These are phyloP conservation scores for Amphimedon queenslandica DNA, from an alignment of 37 sponge, comb jelly and placozoan genomes.

Conservation along the genomic window DNA sequence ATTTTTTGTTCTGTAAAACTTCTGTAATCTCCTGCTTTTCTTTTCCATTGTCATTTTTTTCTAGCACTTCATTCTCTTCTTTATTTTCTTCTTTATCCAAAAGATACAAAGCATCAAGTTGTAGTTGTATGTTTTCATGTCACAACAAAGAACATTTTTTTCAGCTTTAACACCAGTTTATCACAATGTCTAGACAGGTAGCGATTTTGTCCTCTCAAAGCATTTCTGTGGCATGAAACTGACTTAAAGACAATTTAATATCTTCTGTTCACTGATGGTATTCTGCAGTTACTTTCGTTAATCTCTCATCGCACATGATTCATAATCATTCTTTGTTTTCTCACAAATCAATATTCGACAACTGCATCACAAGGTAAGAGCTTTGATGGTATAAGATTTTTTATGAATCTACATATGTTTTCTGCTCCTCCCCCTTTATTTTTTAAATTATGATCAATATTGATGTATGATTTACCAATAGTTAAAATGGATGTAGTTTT, in stretches of 20 bases:
- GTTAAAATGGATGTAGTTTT: neutral
- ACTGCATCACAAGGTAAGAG: neutral
- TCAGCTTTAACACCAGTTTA: no score
- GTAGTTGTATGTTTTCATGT: no score
- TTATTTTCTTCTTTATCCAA: no score
- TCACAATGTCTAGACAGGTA: no score
- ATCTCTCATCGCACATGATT: neutral
- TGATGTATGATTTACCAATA: slow-evolving; percentile 24
- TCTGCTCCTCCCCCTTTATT: slow-evolving; percentile 2
- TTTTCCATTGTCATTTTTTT: no score
- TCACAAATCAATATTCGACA: no score
- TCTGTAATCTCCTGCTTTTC: no score
- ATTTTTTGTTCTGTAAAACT: no score
- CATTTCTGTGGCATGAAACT: neutral
- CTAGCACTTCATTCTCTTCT: no score
- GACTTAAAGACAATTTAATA: neutral
- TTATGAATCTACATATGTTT: slow-evolving; percentile 21
- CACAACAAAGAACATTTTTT: no score
- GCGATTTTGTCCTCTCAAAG: neutral
- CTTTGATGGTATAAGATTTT: neutral
- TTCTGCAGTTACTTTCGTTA: neutral
- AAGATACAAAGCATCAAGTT: no score
- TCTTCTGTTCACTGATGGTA: neutral
- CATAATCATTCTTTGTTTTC: no score
- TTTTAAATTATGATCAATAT: slow-evolving; percentile 19